A percentile compares a stretch with the other conserved stretches of the same genome.
These are phyloP conservation scores for Drosophila erecta DNA, from an alignment of 1,140 invertebrate species.

Conservation along the genomic window DNA sequence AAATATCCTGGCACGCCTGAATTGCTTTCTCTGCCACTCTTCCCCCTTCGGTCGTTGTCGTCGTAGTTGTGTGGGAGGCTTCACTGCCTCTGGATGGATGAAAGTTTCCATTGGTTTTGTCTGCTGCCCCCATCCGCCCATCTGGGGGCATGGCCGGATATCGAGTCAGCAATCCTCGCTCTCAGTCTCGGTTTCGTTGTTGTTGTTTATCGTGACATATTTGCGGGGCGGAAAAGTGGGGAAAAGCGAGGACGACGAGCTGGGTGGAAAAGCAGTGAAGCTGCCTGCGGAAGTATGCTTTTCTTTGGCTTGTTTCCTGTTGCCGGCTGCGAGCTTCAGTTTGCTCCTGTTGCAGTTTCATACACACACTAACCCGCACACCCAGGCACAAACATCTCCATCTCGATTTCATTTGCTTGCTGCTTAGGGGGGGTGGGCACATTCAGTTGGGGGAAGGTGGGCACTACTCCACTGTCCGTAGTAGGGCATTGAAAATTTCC, in stretches of 20 bases:
- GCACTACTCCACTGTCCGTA: slow-evolving; percentile 25
- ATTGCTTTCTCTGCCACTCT: slow-evolving; percentile 38
- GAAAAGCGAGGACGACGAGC: not conserved
- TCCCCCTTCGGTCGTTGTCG: not conserved
- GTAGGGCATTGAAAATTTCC: slow-evolving; percentile 62
- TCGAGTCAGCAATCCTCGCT: slow-evolving; percentile 61
- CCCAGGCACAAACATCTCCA: slow-evolving; percentile 39
- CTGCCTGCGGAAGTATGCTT: slow-evolving; percentile 70
- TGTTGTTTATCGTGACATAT: slow-evolving; percentile 75
- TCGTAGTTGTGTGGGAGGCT: slow-evolving; percentile 5
- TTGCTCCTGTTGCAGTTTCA: slow-evolving; percentile 30
- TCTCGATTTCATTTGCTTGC: slow-evolving; percentile 54
- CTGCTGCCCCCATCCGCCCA: slow-evolving; percentile 6
- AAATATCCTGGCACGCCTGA: slow-evolving; percentile 64
- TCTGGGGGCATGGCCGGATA: slow-evolving; percentile 49
- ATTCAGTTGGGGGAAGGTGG: not conserved
- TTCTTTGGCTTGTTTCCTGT: slow-evolving; percentile 71
- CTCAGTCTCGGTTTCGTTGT: slow-evolving; percentile 21
- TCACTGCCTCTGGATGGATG: slow-evolving; percentile 24
- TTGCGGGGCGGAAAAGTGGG: slow-evolving; percentile 36
- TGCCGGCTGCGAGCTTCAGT: slow-evolving; percentile 20
- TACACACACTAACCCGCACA: slow-evolving; percentile 1
- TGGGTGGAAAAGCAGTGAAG: not conserved
- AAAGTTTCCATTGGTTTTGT: slow-evolving; percentile 57
- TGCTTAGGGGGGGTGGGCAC: slow-evolving; percentile 27